Conservation (phyloP, 92 coral and sea anemone species). For the Blastomussa wellsi region DNA sequence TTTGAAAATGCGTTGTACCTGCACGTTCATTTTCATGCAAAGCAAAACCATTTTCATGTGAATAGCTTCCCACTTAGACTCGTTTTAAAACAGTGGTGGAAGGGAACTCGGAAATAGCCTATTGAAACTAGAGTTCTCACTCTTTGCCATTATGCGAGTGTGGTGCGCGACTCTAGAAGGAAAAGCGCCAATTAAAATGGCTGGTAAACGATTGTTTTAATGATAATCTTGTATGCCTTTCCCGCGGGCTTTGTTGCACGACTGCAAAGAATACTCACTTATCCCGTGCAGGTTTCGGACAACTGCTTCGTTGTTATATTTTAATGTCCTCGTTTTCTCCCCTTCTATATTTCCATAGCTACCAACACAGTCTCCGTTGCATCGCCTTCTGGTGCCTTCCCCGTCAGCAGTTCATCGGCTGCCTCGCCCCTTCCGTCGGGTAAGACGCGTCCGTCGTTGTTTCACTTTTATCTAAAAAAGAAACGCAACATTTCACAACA, state of each 20-base stretch:
- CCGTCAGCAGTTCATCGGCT: neutral
- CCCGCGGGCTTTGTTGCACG: neutral
- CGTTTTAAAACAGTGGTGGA: no score
- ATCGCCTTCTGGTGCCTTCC: neutral
- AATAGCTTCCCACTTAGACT: no score
- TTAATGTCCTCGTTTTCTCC: neutral
- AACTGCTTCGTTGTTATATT: neutral
- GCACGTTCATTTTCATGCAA: no score
- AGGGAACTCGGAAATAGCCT: no score
- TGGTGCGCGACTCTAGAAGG: neutral
- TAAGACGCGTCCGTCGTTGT: neutral
- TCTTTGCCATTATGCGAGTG: neutral
- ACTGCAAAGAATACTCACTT: neutral
- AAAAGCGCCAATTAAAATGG: neutral
- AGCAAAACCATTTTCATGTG: no score
- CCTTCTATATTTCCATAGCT: neutral
- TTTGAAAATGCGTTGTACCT: no score
- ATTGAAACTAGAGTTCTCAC: neutral
- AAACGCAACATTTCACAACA: neutral
- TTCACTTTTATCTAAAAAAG: neutral
- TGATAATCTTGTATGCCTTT: neutral
- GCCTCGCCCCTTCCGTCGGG: slow-evolving; percentile 3
- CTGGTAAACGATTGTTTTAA: neutral
- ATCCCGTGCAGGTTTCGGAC: neutral
- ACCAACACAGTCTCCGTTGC: neutral